Evolutionary conservation across 2,113 vertebrate species (phyloP).

Genomic region (Puffinus mauretanicus): DNA sequence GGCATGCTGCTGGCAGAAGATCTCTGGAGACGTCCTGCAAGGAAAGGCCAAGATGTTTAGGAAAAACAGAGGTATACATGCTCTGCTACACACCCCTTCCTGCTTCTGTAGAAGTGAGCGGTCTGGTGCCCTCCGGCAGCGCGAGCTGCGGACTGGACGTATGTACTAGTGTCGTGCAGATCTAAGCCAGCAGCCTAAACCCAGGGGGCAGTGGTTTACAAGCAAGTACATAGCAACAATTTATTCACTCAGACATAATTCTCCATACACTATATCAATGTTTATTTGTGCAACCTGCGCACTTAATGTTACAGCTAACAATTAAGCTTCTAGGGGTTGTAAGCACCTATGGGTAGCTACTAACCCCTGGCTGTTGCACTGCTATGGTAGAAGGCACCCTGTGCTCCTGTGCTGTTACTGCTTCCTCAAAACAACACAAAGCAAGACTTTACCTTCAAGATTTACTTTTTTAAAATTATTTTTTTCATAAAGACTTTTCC

Average conservation of each 20-base stretch:
- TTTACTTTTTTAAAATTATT: background rate
- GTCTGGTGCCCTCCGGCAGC: fast-evolving
- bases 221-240: background rate
- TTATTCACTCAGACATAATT: no score
- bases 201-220: background rate
- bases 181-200: background rate
- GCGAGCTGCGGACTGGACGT: background rate
- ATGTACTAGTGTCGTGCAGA: fast-evolving
- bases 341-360: background rate
- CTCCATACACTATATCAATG: background rate
- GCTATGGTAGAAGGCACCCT: background rate
- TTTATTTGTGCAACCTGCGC: background rate
- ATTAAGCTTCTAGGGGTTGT: background rate
- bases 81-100: background rate
- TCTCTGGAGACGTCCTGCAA: background rate
- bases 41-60: background rate
- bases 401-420: background rate
- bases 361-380: background rate
- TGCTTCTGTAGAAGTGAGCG: background rate
- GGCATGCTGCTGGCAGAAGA: background rate
- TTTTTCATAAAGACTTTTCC: background rate
- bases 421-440: background rate
- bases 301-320: background rate
- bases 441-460: background rate
- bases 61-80: background rate